Evolutionary conservation across 1,140 invertebrate genomes (phyloP).

Genomic region (Chelonus insularis): DNA sequence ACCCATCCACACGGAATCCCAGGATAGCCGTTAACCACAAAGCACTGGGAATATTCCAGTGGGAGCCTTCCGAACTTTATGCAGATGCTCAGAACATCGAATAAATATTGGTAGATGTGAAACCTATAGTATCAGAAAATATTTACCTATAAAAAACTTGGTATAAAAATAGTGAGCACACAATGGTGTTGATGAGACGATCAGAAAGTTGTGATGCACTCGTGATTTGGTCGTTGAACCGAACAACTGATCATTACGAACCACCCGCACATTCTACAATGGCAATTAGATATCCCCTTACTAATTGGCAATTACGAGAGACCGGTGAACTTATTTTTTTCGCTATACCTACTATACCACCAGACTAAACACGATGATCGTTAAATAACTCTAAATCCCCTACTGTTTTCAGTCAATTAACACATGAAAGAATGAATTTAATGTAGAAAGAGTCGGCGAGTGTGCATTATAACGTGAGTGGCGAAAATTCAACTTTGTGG

Average conservation of each 20-base stretch:
- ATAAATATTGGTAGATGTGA: too few species aligned
- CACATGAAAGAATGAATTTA: neutral
- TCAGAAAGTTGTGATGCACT: constrained; percentile 17
- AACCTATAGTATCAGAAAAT: too few species aligned
- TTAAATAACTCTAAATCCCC: neutral
- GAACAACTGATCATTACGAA: constrained; percentile 19
- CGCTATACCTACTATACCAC: neutral
- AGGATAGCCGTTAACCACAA: constrained; percentile 18
- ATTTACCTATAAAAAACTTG: neutral
- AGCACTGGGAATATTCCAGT: constrained; percentile 12
- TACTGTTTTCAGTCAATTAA: neutral
- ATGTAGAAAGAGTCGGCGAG: too few species aligned
- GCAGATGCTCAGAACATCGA: constrained; percentile 37
- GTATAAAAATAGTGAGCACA: neutral
- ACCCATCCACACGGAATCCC: constrained; percentile 25
- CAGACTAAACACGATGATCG: neutral
- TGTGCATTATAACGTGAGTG: neutral
- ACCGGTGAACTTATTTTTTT: neutral
- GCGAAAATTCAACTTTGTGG: neutral
- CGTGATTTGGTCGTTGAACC: neutral
- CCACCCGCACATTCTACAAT: constrained; percentile 45
- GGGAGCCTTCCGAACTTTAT: constrained; percentile 43
- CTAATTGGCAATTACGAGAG: constrained; percentile 59
- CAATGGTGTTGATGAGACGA: neutral
- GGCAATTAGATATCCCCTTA: constrained; percentile 58